Percentiles rank a stretch among this genome's conserved stretches.
Conservation (phyloP, 2,888 invertebrate genomes). For the Epirrhoe alternata region DNA sequence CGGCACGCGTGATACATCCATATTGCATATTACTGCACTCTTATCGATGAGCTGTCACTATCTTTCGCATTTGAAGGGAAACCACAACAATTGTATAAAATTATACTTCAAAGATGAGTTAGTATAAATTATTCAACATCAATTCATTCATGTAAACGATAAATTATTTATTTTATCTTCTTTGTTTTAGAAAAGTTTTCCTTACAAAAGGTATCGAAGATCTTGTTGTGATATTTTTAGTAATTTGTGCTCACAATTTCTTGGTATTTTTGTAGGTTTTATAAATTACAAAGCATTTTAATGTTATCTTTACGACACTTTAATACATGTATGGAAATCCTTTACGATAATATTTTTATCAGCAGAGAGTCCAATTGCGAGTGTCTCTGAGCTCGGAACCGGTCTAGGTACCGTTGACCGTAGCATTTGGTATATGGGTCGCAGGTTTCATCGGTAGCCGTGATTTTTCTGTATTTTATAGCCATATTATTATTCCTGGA, state of each 20-base stretch:
- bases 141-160: not conserved
- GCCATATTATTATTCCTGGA: constrained; percentile 12
- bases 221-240: not conserved
- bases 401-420: constrained; percentile 65
- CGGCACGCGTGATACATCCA: constrained; percentile 37
- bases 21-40: constrained; percentile 31
- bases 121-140: not conserved
- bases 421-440: constrained; percentile 69
- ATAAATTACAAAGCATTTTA: constrained; percentile 11
- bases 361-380: constrained; percentile 52
- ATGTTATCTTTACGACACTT: constrained; percentile 23
- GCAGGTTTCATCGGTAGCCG: constrained; percentile 55
- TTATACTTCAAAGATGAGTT: not conserved
- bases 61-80: constrained; percentile 20
- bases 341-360: constrained; percentile 46
- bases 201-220: not conserved
- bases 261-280: constrained; percentile 8
- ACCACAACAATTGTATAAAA: not conserved
- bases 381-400: constrained; percentile 51
- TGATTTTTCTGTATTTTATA: constrained; percentile 42
- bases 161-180: constrained; percentile 27
- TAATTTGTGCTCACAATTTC: not conserved
- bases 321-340: constrained; percentile 38
- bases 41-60: constrained; percentile 27
- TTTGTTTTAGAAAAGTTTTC: constrained; percentile 54